Evolutionary conservation across 1,140 invertebrate genomes (phyloP), one percentile per base, ranked within the genome.

Genomic region (Ceratina australensis): DNA sequence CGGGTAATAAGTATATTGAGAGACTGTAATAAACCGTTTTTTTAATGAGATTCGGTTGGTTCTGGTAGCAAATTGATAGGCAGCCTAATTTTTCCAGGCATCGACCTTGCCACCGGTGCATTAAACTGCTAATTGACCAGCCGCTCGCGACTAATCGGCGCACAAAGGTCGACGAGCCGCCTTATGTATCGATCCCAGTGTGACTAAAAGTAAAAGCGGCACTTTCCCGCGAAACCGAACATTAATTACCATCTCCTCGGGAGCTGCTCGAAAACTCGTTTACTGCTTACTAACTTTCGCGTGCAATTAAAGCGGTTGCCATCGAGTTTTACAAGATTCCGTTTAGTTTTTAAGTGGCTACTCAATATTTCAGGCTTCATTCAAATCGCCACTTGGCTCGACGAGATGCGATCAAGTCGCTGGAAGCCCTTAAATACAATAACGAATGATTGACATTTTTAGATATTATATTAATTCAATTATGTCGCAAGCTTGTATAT

Each of bases 191-290:
- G 73, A 76, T 68, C 56, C 56, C 1, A 28, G 33, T 5, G 33
- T 42, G 33, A 42, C 16, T 28, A 69, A 76, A 76, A 69, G 73
- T 76, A 76, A 69, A 76, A 76, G 66, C 56, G 33, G 33, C 73
- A 57, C 64, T 68, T 75, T 10, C 15, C n/a, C n/a, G n/a, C 73
- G 47, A 42, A 52, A 33, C 42, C 24, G 56, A 52, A n/a, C 66
- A 12, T 42, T 68, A 69, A 69, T 76, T 76, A 69, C 33, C 33
- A 42, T 42, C 54, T 60, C 54, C 56, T 76, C 26, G 4, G 4
- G 20, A 5, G 54, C 65, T 47, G 15, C 73, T 60, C 65, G 15
- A 69, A 76, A 60, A 42, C 33, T 42, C 33, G 33, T 42, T 60
- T 68, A 16, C 42, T 56, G 33, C 22, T 20, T 28, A 13, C 56